Conservation (phyloP, 2,113 vertebrate genomes). For the Caracal caracal region DNA sequence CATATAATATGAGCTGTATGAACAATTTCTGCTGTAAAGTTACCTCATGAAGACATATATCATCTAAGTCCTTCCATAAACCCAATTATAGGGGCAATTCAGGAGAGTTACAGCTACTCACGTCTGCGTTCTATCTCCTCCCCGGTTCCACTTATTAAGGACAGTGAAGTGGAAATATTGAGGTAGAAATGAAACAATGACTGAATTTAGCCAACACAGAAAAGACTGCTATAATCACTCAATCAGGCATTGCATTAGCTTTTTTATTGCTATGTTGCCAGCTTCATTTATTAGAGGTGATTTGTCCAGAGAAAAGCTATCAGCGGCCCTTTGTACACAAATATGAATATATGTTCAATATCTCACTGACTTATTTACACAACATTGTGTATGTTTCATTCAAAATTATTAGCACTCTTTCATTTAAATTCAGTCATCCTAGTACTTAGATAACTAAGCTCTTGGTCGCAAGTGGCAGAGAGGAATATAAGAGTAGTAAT, state of each 20-base stretch:
- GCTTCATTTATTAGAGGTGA: background rate
- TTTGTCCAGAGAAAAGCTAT: background rate
- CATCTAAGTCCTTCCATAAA: conserved; percentile 56
- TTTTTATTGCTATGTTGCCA: background rate
- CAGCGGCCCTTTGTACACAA: background rate
- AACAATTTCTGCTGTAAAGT: conserved; percentile 56
- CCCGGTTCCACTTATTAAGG: background rate
- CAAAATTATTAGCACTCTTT: background rate
- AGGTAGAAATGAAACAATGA: conserved; percentile 50
- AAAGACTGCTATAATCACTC: conserved; percentile 28
- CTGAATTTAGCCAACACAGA: conserved; percentile 54
- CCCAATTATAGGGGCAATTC: conserved; percentile 27
- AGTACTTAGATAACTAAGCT: background rate
- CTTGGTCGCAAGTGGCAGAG: background rate
- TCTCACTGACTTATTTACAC: background rate
- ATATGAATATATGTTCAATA: background rate
- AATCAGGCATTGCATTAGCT: conserved; percentile 16
- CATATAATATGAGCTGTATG: conserved; percentile 45
- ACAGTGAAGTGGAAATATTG: conserved; percentile 59
- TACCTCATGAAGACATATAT: conserved; percentile 50
- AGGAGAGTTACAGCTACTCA: background rate
- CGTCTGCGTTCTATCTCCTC: conserved; percentile 27
- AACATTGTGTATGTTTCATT: background rate
- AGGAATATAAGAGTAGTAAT: background rate
- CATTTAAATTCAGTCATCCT: background rate